phyloP scores from a whole-genome alignment of 2,888 invertebrate species.

The Malachius bipustulatus region DNA sequence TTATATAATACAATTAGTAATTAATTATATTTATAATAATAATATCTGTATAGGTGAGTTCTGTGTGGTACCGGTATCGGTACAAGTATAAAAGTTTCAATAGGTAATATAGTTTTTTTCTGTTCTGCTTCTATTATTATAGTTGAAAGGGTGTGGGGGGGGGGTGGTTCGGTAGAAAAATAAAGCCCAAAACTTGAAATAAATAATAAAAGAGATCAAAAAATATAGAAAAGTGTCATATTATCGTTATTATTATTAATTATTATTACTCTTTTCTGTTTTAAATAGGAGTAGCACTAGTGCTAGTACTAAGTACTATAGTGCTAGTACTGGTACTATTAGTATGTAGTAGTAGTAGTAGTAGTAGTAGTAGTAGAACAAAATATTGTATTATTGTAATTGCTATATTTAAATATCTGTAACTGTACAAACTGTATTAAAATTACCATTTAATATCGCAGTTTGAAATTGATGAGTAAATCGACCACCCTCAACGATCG shows the following conservation, averaged over 20 bases:
- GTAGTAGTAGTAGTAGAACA: constrained; percentile 24
- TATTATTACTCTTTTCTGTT: too few relatives aligned
- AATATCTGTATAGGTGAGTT: constrained; percentile 17
- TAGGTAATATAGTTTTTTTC: too few relatives aligned
- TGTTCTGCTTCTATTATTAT: constrained; percentile 20
- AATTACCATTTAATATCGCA: constrained; percentile 36
- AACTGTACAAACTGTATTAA: constrained; percentile 36
- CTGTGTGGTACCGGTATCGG: constrained; percentile 16
- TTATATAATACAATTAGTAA: constrained; percentile 22
- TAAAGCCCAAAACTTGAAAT: too few relatives aligned
- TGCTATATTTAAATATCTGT: constrained; percentile 29
- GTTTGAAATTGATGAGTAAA: constrained; percentile 19
- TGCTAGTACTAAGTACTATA: too few relatives aligned
- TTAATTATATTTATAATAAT: constrained; percentile 16
- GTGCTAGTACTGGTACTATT: too few relatives aligned
- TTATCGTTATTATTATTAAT: too few relatives aligned
- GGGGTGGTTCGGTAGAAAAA: constrained; percentile 10
- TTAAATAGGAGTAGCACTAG: too few relatives aligned
- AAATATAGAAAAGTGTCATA: constrained; percentile 15
- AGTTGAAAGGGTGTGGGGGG: constrained; percentile 20
- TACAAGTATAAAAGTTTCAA: too few relatives aligned
- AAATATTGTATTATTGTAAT: constrained; percentile 23
- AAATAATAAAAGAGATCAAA: constrained; percentile 19
- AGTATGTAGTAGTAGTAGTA: too few relatives aligned
- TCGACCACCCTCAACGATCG: too few relatives aligned